phyloP scores from a whole-genome alignment of 2,797 vertebrate species.

The Cyprinella venusta region DNA sequence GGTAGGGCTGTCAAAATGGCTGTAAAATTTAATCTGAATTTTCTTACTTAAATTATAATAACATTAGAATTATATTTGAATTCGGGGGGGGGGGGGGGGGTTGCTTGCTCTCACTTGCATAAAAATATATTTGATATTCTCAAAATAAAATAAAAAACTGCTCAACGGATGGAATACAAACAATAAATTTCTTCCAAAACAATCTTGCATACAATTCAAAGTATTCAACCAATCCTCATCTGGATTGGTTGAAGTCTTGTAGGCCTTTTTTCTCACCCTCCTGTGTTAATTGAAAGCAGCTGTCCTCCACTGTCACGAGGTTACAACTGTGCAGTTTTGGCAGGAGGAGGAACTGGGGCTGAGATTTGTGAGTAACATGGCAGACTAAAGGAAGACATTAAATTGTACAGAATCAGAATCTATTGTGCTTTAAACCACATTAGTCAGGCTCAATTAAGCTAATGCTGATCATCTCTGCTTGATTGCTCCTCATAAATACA shows the following conservation, averaged over 20 bases:
- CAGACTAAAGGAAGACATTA: constrained; percentile 36
- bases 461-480: neutral
- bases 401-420: neutral
- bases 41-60: too few relatives aligned
- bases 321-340: constrained; percentile 73
- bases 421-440: neutral
- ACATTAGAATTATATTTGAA: too few relatives aligned
- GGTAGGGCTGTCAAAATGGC: too few relatives aligned
- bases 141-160: rapidly evolving
- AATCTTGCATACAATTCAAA: too few relatives aligned
- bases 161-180: neutral
- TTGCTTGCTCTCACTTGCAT: too few relatives aligned
- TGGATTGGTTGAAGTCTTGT: constrained; percentile 55
- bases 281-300: constrained; percentile 82
- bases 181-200: too few relatives aligned
- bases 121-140: neutral
- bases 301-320: constrained; percentile 70
- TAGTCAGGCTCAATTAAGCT: neutral
- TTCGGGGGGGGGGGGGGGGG: too few relatives aligned
- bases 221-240: too few relatives aligned
- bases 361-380: constrained; percentile 52
- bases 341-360: constrained; percentile 44
- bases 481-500: neutral
- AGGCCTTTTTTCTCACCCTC: constrained; percentile 49
- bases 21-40: too few relatives aligned